A percentile compares a stretch with the other conserved stretches of the same genome.
phyloP scores from a whole-genome alignment of 2,797 vertebrate species.

The Liasis olivaceus region DNA sequence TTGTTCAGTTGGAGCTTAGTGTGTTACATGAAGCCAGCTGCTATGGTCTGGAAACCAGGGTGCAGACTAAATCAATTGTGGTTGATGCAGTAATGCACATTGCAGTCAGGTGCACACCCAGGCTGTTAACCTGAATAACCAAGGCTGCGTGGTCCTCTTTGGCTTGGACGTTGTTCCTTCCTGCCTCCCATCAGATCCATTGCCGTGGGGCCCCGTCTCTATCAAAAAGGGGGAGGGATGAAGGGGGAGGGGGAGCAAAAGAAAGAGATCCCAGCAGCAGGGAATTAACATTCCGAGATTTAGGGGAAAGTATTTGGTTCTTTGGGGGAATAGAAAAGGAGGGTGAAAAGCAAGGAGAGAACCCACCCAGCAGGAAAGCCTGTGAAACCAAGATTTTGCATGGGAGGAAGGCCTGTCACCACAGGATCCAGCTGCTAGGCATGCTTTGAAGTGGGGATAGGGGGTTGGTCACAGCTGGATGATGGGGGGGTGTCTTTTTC shows the following conservation, averaged over 20 bases:
- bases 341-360: not conserved
- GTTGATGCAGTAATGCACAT: not conserved
- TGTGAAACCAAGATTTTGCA: conserved; percentile 14
- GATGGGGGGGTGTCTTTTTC: not conserved
- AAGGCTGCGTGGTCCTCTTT: not conserved
- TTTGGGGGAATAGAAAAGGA: fast-evolving
- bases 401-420: not conserved
- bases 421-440: conserved; percentile 3
- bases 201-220: not conserved
- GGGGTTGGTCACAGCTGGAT: conserved; percentile 25
- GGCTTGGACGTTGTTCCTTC: not conserved
- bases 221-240: not conserved
- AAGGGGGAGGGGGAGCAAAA: not conserved
- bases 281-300: not conserved
- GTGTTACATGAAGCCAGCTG: too few species aligned
- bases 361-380: conserved; percentile 22
- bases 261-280: not conserved
- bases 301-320: not conserved
- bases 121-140: not conserved
- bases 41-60: too few species aligned
- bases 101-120: not conserved
- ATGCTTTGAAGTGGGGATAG: conserved; percentile 30
- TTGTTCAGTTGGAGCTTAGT: not conserved
- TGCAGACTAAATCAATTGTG: not conserved
- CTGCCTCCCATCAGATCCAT: not conserved